phyloP scores from a whole-genome alignment of 1,140 invertebrate species.

The Caenorhabditis elegans region WBcel235 BX284603.4:7285501-7286000 shows the following conservation, averaged over 20 bases:
- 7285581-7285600: conserved; percentile 55
- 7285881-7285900: background rate
- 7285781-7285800: conserved; percentile 37
- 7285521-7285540: background rate
- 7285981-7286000: no score
- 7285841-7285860: background rate
- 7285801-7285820: background rate
- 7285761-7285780: conserved; percentile 48
- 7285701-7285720: conserved; percentile 52
- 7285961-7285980: no score
- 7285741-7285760: conserved; percentile 64
- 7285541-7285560: conserved; percentile 47
- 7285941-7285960: background rate
- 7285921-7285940: background rate
- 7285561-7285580: conserved; percentile 59
- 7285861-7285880: conserved; percentile 27
- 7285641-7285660: background rate
- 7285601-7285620: conserved; percentile 57
- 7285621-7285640: background rate
- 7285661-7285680: conserved; percentile 50
- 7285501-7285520: no score
- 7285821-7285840: background rate
- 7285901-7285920: background rate
- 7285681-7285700: conserved; percentile 59
- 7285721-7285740: conserved; percentile 51